A percentile compares a stretch with the other conserved stretches of the same genome.
phyloP scores from a whole-genome alignment of 2,888 invertebrate genomes.

The Hydrotaea cyrtoneurina region DNA sequence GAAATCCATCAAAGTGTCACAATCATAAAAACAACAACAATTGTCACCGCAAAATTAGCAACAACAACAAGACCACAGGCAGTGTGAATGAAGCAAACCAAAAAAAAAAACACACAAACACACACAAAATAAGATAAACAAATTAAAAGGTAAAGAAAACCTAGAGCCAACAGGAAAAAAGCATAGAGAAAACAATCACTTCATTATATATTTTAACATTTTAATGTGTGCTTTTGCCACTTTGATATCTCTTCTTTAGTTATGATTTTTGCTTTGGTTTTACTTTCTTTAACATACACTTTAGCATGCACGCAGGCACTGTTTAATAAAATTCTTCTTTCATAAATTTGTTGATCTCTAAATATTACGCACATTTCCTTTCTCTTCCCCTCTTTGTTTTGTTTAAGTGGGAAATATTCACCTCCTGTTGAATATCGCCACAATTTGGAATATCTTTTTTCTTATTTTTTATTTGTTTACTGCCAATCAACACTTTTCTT shows the following conservation, averaged over 20 bases:
- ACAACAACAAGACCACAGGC: background rate
- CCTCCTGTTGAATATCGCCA: background rate
- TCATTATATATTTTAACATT: background rate
- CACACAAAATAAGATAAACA: no score
- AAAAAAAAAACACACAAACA: conserved; percentile 9
- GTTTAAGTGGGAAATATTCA: conserved; percentile 4
- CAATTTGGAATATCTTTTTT: conserved; percentile 16
- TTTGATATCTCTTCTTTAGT: background rate
- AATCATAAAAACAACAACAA: conserved; percentile 16
- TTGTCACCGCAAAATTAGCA: background rate
- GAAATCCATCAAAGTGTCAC: conserved; percentile 30
- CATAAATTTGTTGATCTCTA: no score
- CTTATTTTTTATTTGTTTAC: conserved; percentile 49
- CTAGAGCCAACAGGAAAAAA: no score
- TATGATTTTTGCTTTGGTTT: background rate
- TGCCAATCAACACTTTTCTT: conserved; percentile 52
- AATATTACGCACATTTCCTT: conserved; percentile 37
- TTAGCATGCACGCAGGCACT: background rate
- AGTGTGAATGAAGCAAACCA: conserved; percentile 6
- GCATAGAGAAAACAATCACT: no score
- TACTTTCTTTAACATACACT: background rate
- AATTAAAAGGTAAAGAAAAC: no score
- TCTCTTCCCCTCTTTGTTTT: background rate
- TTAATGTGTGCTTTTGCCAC: background rate
- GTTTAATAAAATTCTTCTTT: background rate